Conservation (phyloP, 1,140 invertebrate species). For the Brachionus rotundiformis region DNA sequence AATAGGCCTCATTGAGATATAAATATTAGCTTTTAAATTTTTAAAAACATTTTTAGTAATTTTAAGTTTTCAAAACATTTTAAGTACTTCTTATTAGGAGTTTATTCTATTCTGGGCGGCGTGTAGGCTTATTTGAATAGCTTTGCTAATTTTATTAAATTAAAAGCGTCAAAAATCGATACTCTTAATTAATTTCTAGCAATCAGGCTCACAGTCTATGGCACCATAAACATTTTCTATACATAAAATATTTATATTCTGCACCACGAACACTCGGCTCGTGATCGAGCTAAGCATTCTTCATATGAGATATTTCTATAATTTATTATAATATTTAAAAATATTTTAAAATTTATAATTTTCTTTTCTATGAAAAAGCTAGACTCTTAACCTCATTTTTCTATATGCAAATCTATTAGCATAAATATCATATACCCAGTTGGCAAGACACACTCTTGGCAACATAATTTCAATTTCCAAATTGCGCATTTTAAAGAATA, state of each 20-base stretch:
- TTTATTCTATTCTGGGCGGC: no score
- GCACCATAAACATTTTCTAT: neutral
- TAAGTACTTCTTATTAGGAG: no score
- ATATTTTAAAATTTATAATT: neutral
- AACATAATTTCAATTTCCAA: neutral
- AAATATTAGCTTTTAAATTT: no score
- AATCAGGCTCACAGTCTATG: neutral
- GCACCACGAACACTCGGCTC: neutral
- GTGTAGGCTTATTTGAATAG: neutral
- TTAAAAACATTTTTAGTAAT: no score
- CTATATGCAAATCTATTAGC: neutral
- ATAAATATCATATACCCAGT: neutral
- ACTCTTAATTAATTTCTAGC: neutral
- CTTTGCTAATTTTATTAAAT: no score
- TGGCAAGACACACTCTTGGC: neutral
- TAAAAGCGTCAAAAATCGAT: neutral
- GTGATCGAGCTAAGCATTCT: neutral
- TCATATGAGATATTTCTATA: neutral
- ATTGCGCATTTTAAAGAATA: slow-evolving; percentile 4
- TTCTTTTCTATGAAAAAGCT: neutral
- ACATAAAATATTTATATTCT: neutral
- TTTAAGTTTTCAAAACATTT: no score
- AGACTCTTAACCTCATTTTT: slow-evolving; percentile 44
- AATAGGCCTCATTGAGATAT: neutral
- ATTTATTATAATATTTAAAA: slow-evolving; percentile 30